These are phyloP conservation scores for Crenichthys baileyi DNA, from an alignment of 2,797 vertebrate genomes.

Conservation along the genomic window DNA sequence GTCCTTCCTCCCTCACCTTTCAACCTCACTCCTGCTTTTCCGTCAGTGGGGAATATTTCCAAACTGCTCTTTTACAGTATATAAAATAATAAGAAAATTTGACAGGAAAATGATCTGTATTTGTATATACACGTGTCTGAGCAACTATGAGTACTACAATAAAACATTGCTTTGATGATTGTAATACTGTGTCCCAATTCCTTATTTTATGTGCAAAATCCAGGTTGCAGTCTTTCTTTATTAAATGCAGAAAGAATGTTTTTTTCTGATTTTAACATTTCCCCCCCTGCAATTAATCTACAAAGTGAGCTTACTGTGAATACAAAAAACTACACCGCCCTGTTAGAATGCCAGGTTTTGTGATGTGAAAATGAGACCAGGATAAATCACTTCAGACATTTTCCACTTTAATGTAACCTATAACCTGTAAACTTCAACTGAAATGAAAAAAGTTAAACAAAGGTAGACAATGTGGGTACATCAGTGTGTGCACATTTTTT, in stretches of 20 bases:
- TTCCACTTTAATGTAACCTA: not conserved
- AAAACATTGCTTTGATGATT: constrained; percentile 87
- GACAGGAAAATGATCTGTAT: constrained; percentile 91
- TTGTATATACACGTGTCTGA: constrained; percentile 99
- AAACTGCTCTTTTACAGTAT: constrained; percentile 94
- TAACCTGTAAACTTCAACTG: not conserved
- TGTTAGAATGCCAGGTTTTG: not conserved
- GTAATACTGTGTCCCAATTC: constrained; percentile 32
- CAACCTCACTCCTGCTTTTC: constrained; percentile 69
- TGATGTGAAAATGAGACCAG: not conserved
- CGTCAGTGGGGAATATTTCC: constrained; percentile 90
- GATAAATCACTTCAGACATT: not conserved
- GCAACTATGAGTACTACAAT: constrained; percentile 98
- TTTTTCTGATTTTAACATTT: constrained; percentile 16
- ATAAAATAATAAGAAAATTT: constrained; percentile 85
- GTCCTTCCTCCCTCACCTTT: constrained; percentile 57
- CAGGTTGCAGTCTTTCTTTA: not conserved
- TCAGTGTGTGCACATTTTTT: not conserved
- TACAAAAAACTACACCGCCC: not conserved
- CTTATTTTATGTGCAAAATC: not conserved
- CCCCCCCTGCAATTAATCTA: constrained; percentile 15
- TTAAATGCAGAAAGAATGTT: constrained; percentile 12
- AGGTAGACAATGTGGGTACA: not conserved
- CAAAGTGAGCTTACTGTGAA: not conserved
- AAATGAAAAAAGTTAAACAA: not conserved